phyloP scores from a whole-genome alignment of 2,888 invertebrate species.

The Podotricha telesiphe region DNA sequence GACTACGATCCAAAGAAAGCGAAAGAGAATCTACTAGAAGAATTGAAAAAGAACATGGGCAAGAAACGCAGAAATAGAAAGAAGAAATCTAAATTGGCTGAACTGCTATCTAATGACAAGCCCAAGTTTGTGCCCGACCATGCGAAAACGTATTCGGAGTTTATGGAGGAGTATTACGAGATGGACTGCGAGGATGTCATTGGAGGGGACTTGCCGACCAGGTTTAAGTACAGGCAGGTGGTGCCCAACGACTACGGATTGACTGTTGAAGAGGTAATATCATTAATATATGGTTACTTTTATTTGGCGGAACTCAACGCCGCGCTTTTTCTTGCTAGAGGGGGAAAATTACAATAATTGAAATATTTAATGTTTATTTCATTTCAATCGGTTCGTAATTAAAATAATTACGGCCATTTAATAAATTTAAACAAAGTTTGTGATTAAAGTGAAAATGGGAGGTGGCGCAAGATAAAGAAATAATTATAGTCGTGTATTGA shows the following conservation, averaged over 20 bases:
- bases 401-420: no score
- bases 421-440: no score
- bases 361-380: no score
- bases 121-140: slow-evolving; percentile 92
- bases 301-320: no score
- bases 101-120: slow-evolving; percentile 89
- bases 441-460: no score
- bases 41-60: slow-evolving; percentile 79
- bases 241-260: slow-evolving; percentile 96
- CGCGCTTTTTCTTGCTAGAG: no score
- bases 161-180: slow-evolving; percentile 97
- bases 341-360: no score
- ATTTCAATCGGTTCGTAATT: no score
- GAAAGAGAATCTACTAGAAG: slow-evolving; percentile 81
- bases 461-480: no score
- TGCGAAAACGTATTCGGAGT: slow-evolving; percentile 90
- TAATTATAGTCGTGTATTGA: no score
- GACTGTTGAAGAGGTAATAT: slow-evolving; percentile 92
- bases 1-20: slow-evolving; percentile 87
- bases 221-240: slow-evolving; percentile 96
- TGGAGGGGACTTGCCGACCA: slow-evolving; percentile 94
- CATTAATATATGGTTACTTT: no score
- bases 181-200: slow-evolving; percentile 98
- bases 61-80: slow-evolving; percentile 84
- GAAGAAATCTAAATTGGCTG: slow-evolving; percentile 89